Percentiles rank a stretch among this genome's conserved stretches.
Evolutionary conservation across 2,113 vertebrate genomes (phyloP).

Genomic region (Delphinus delphis): DNA sequence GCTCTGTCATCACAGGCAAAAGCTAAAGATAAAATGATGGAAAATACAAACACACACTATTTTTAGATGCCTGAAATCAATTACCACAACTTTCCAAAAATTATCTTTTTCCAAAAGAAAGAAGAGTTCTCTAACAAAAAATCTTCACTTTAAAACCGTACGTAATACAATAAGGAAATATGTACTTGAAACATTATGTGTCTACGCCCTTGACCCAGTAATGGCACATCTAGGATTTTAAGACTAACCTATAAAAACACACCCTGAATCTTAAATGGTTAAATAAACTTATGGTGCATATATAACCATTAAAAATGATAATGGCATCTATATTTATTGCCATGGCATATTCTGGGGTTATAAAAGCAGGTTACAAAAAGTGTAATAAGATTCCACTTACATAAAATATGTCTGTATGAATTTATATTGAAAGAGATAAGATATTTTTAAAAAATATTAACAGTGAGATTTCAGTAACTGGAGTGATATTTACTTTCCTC

Average conservation of each 20-base stretch:
- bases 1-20: slow-evolving; percentile 88
- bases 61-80: background rate
- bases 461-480: background rate
- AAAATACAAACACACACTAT: background rate
- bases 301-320: slow-evolving; percentile 25
- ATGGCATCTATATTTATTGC: background rate
- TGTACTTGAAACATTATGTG: background rate
- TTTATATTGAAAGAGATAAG: background rate
- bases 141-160: background rate
- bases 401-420: background rate
- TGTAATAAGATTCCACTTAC: background rate
- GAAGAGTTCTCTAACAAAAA: background rate
- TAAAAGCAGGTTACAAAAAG: background rate
- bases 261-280: background rate
- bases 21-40: slow-evolving; percentile 79
- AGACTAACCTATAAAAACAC: background rate
- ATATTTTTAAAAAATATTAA: background rate
- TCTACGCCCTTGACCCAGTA: background rate
- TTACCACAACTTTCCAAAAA: background rate
- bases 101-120: background rate
- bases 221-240: background rate
- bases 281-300: background rate
- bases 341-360: background rate
- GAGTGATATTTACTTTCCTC: background rate
- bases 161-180: background rate